Evolutionary conservation across 2,888 invertebrate species (phyloP).

Genomic region (Drosophila hamatofila): DNA sequence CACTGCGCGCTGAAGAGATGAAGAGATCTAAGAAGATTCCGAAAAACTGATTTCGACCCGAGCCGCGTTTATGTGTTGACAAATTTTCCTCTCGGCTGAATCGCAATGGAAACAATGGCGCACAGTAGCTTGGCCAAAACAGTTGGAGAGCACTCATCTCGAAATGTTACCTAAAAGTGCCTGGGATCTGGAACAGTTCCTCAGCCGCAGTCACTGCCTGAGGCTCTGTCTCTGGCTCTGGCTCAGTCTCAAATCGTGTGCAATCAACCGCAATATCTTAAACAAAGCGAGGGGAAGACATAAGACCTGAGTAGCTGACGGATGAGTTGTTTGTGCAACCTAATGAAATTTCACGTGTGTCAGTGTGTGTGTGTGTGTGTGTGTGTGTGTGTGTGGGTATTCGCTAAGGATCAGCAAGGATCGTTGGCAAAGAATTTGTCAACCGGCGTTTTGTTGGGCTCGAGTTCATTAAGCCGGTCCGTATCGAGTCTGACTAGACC

Average conservation of each 20-base stretch:
- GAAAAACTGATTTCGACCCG: conserved; percentile 59
- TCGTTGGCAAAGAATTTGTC: conserved; percentile 70
- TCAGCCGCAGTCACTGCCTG: not conserved
- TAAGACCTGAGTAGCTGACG: conserved; percentile 39
- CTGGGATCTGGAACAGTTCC: conserved; percentile 31
- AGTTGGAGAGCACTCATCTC: conserved; percentile 49
- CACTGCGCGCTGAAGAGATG: conserved; percentile 14
- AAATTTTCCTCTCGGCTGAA: conserved; percentile 62
- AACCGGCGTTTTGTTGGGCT: conserved; percentile 64
- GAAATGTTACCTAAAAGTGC: conserved; percentile 69
- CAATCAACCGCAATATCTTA: conserved; percentile 79
- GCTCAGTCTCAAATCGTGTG: conserved; percentile 73
- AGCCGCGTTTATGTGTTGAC: conserved; percentile 55
- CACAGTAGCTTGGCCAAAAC: conserved; percentile 55
- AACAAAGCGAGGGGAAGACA: conserved; percentile 56
- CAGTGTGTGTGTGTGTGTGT: conserved; percentile 7
- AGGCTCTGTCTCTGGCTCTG: conserved; percentile 3
- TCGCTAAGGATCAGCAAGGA: conserved; percentile 71
- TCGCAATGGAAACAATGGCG: conserved; percentile 32
- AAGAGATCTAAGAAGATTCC: conserved; percentile 62
- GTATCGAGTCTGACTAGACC: conserved; percentile 27
- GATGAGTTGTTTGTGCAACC: conserved; percentile 76
- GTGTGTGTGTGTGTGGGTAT: conserved; percentile 20
- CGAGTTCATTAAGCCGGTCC: conserved; percentile 78
- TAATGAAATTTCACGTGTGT: conserved; percentile 64